Percentiles rank a stretch among this genome's conserved stretches.
These are phyloP conservation scores for Epinotia bilunana DNA, from an alignment of 2,888 invertebrate genomes.

Conservation along the genomic window DNA sequence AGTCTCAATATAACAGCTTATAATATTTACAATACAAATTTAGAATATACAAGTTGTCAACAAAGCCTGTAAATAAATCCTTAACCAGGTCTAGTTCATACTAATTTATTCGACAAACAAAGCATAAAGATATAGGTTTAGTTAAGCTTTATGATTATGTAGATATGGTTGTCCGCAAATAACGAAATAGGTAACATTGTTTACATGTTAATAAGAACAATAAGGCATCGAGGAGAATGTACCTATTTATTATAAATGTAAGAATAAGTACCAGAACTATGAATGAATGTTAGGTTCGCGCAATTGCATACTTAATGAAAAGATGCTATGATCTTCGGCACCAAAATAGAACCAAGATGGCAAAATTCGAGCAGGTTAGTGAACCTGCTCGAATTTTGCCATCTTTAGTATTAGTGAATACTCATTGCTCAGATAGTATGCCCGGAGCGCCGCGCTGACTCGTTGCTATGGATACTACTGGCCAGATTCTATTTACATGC, in stretches of 20 bases:
- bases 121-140: constrained; percentile 19
- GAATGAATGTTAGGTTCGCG: no score
- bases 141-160: constrained; percentile 43
- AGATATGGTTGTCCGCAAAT: constrained; percentile 37
- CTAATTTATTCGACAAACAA: constrained; percentile 20
- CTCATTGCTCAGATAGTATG: no score
- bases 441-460: no score
- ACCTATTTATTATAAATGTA: background rate
- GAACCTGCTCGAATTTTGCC: no score
- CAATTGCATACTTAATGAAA: no score
- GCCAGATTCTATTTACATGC: no score
- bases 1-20: constrained; percentile 21
- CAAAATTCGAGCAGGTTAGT: no score
- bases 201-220: background rate
- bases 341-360: no score
- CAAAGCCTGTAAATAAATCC: constrained; percentile 28
- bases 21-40: constrained; percentile 33
- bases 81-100: constrained; percentile 31
- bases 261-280: background rate
- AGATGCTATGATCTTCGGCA: no score
- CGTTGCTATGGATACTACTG: no score
- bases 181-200: background rate
- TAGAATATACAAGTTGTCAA: constrained; percentile 23
- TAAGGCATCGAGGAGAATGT: constrained; percentile 18
- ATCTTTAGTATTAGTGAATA: no score